A percentile compares a stretch with the other conserved stretches of the same genome.
phyloP scores from a whole-genome alignment of 2,797 vertebrate species.

The Gobionotothen gibberifrons region DNA sequence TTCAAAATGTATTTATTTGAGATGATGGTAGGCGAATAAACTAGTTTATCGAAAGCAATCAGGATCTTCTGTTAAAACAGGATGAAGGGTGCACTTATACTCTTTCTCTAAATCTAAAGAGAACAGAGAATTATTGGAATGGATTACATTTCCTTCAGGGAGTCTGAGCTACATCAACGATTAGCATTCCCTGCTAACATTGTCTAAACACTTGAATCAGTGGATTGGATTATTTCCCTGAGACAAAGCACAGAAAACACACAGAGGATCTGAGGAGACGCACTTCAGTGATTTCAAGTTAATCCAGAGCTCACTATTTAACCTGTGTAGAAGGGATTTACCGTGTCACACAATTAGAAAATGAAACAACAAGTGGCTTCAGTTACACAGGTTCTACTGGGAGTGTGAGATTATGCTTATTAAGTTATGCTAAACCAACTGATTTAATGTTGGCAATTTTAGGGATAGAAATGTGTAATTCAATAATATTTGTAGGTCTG shows the following conservation, averaged over 20 bases:
- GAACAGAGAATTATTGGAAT: constrained; percentile 43
- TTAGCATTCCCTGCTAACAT: constrained; percentile 30
- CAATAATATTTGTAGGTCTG: too few species aligned
- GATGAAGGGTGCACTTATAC: constrained; percentile 40
- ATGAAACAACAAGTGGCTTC: neutral
- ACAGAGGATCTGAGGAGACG: neutral
- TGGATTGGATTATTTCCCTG: constrained; percentile 36
- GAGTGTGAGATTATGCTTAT: neutral
- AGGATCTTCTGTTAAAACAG: constrained; percentile 13
- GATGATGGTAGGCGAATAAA: too few species aligned
- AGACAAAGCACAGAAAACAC: constrained; percentile 19
- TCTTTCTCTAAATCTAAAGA: constrained; percentile 21
- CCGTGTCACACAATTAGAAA: neutral
- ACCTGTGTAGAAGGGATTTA: neutral
- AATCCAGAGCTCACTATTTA: neutral
- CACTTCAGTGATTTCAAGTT: neutral
- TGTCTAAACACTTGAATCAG: constrained; percentile 56
- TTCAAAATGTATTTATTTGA: too few species aligned
- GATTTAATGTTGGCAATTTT: neutral
- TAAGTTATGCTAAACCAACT: neutral
- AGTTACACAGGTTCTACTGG: neutral
- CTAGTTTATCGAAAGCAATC: constrained; percentile 1
- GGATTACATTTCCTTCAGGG: constrained; percentile 54
- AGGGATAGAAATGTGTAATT: neutral
- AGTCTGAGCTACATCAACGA: constrained; percentile 24